A percentile compares a stretch with the other conserved stretches of the same genome.
These are phyloP conservation scores for Eubucco bourcierii DNA, from an alignment of 2,113 vertebrate species.

Conservation along the genomic window DNA sequence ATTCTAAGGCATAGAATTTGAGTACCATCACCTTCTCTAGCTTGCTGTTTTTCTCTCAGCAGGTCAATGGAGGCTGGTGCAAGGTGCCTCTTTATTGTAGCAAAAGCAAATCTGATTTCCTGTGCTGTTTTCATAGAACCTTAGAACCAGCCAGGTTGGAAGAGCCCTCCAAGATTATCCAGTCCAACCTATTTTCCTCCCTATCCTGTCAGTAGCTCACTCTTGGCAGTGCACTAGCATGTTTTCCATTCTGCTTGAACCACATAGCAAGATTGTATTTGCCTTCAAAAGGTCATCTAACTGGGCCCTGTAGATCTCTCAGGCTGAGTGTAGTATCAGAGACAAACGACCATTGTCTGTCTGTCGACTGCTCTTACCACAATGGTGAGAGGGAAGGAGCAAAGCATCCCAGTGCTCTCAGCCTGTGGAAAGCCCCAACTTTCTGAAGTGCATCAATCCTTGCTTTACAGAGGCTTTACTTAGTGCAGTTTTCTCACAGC, in stretches of 20 bases:
- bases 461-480: slow-evolving; percentile 53
- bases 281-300: not conserved
- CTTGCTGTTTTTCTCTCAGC: not conserved
- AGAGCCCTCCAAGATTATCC: no score
- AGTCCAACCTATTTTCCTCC: not conserved
- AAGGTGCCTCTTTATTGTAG: not conserved
- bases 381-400: slow-evolving; percentile 25
- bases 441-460: slow-evolving; percentile 38
- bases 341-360: slow-evolving; percentile 17
- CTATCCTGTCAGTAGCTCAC: not conserved
- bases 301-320: not conserved
- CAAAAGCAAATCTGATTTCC: not conserved
- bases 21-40: not conserved
- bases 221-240: not conserved
- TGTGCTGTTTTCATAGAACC: not conserved
- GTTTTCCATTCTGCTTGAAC: not conserved
- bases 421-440: slow-evolving; percentile 63
- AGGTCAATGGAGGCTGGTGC: not conserved
- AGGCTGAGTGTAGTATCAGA: slow-evolving; percentile 43
- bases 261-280: not conserved
- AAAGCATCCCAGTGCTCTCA: slow-evolving; percentile 35
- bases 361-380: slow-evolving; percentile 11
- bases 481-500: slow-evolving; percentile 41
- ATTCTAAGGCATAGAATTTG: not conserved
- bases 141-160: no score